Base-by-base conservation (phyloP, 1,140 invertebrate species). In the Bombus cullumanus region DNA sequence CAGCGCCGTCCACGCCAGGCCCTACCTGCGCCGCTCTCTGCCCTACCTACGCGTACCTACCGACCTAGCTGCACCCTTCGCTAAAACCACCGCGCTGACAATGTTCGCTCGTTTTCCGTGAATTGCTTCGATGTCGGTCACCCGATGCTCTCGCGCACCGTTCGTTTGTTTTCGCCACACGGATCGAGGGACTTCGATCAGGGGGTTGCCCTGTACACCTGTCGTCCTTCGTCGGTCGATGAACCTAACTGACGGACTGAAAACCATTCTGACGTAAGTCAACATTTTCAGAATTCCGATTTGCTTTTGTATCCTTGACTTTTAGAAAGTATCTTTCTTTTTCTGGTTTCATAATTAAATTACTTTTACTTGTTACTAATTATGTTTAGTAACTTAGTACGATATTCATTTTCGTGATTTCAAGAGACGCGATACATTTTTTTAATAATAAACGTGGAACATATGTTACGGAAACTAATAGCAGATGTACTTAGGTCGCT, bases 1-100 rank as follows among this genome's bases (percentile, higher is more conserved):
- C 89, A 88, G 87, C 87, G 82, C 85, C 85, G 88, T 81, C 82
- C 83, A 88, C 86, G 88, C 85, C 81, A 83, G 88, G 86, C 87
- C 83, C 83, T 88, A 88, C 87, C 87, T 90, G 78, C 85, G 85
- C 86, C 85, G 83, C 83, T 81, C 84, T 82, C 71, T 47, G 41
- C 83, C 79, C 84, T 88, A 78, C 83, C 82, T 91, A 76, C 81
- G 69, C 73, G 83, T 85, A 83, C 74, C 72, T 71, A 81, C 75
- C 77, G 78, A 74, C 88, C 83, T 68, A 76, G 71, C 79, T 80
- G 74, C 86, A 72, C 62, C 76, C 78, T 80, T 73, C 64, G n/a
- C 43, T 18, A 37, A 41, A 22, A 9, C 37, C n/a, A 34, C 31
- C 22, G 31, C 62, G 28, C 28, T 53, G 34, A 39, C 74, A 3